phyloP scores from a whole-genome alignment of 2,888 invertebrate species.

The Acrocera orbiculus region DNA sequence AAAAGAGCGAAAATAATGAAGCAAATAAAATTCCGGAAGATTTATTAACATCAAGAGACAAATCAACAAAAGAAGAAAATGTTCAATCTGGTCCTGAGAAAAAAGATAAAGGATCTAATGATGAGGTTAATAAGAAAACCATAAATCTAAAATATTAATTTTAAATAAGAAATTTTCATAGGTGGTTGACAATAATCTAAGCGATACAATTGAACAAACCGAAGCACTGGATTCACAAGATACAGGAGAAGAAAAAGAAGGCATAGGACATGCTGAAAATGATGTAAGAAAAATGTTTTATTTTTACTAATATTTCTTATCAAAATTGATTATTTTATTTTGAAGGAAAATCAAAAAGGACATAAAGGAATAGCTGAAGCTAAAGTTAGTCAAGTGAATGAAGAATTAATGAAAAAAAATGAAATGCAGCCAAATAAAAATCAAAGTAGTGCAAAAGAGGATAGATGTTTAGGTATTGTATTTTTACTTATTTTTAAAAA shows the following conservation, averaged over 20 bases:
- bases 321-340: neutral
- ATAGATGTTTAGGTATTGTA: constrained; percentile 38
- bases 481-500: neutral
- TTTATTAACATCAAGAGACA: constrained; percentile 25
- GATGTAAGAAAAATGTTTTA: constrained; percentile 35
- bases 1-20: constrained; percentile 23
- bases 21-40: constrained; percentile 39
- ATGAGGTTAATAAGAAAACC: constrained; percentile 26
- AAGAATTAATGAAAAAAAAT: constrained; percentile 28
- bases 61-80: constrained; percentile 27
- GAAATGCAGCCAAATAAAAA: constrained; percentile 41
- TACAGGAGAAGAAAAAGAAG: constrained; percentile 39
- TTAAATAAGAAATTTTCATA: neutral
- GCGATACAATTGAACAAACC: constrained; percentile 29
- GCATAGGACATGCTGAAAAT: constrained; percentile 56
- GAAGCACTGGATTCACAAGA: constrained; percentile 36
- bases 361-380: constrained; percentile 40
- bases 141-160: neutral
- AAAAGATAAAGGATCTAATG: constrained; percentile 20
- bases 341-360: constrained; percentile 36
- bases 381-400: constrained; percentile 26
- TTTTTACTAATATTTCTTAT: neutral
- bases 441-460: constrained; percentile 57
- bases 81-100: constrained; percentile 21
- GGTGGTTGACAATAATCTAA: constrained; percentile 21